phyloP scores from a whole-genome alignment of 2,797 vertebrate genomes.

The Cossypha polioptera region DNA sequence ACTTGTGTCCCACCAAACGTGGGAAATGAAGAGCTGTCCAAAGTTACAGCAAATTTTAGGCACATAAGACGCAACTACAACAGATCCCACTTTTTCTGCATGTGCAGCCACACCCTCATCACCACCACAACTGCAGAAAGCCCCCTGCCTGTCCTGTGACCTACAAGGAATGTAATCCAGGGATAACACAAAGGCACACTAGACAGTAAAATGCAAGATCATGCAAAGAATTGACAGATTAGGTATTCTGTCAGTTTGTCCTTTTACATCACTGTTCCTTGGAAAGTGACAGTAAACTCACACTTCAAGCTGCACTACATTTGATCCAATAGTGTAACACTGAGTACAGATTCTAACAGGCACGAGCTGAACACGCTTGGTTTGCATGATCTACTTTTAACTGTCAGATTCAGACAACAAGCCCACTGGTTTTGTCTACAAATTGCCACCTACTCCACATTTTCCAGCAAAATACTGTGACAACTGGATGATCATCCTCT shows the following conservation, averaged over 20 bases:
- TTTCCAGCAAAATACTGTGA: neutral
- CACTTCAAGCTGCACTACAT: neutral
- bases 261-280: neutral
- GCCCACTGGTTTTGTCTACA: neutral
- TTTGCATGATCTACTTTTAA: conserved; percentile 14
- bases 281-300: neutral
- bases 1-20: neutral
- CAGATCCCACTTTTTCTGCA: neutral
- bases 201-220: neutral
- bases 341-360: neutral
- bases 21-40: neutral
- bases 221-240: neutral
- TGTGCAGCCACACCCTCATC: neutral
- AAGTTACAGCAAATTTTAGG: neutral
- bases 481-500: neutral
- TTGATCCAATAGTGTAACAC: neutral
- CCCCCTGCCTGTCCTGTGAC: neutral
- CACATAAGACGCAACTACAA: neutral
- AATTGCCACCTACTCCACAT: neutral
- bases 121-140: neutral
- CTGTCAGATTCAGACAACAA: conserved; percentile 15
- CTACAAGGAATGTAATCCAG: neutral
- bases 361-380: neutral
- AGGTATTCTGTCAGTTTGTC: neutral
- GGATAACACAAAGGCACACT: neutral